A percentile compares a stretch with the other conserved stretches of the same genome.
Conservation (phyloP, 1,140 invertebrate species). For the Lucilia sericata region DNA sequence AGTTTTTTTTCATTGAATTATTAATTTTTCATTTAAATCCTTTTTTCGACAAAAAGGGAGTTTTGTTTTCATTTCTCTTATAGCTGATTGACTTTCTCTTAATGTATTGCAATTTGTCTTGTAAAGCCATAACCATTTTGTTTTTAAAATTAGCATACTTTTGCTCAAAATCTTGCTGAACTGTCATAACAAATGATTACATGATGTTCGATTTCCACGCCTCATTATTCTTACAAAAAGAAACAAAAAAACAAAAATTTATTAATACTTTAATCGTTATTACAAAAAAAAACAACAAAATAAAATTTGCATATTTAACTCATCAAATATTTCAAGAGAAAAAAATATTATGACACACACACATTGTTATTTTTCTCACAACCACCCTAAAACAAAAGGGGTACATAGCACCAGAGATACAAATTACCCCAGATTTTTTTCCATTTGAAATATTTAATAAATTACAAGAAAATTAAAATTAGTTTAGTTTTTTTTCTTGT, state of each 20-base stretch:
- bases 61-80: too few relatives aligned
- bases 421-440: not conserved
- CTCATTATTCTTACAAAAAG: slow-evolving; percentile 15
- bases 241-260: not conserved
- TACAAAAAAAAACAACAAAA: not conserved
- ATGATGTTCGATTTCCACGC: slow-evolving; percentile 3
- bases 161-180: not conserved
- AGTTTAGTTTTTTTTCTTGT: not conserved
- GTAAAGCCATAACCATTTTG: too few relatives aligned
- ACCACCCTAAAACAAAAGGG: not conserved
- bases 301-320: slow-evolving; percentile 22
- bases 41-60: too few relatives aligned
- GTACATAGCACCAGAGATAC: not conserved
- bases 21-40: too few relatives aligned
- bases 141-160: too few relatives aligned
- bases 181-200: slow-evolving; percentile 8
- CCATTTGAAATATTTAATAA: not conserved
- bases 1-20: too few relatives aligned
- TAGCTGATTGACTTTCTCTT: too few relatives aligned
- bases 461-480: slow-evolving; percentile 6
- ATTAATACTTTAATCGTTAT: not conserved
- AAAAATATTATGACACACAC: slow-evolving; percentile 27
- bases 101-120: too few relatives aligned
- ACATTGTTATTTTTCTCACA: not conserved
- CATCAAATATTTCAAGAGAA: not conserved